Percentiles rank a stretch among this genome's conserved stretches.
These are phyloP conservation scores for Aspidapion aeneum DNA, from an alignment of 2,888 invertebrate genomes.

Conservation along the genomic window DNA sequence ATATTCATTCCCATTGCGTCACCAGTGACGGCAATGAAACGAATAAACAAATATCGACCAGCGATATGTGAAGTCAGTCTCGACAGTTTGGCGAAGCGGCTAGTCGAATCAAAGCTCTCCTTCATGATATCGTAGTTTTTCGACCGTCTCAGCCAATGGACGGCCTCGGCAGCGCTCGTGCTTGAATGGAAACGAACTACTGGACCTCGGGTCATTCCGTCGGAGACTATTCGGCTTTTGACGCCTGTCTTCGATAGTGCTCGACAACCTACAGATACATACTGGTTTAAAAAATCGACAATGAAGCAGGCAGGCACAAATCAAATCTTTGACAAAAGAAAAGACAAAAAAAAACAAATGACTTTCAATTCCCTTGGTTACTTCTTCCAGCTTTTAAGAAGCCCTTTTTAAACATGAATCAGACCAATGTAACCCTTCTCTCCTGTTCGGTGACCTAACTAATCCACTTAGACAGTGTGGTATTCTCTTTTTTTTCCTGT, in stretches of 20 bases:
- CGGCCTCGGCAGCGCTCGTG: conserved; percentile 67
- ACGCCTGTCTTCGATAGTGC: conserved; percentile 81
- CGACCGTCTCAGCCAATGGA: conserved; percentile 74
- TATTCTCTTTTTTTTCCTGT: no score
- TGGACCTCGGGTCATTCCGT: conserved; percentile 96
- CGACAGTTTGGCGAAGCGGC: conserved; percentile 81
- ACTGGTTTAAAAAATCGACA: conserved; percentile 7
- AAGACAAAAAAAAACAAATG: no score
- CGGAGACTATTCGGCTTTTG: conserved; percentile 75
- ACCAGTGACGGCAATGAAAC: conserved; percentile 62
- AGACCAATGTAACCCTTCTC: no score
- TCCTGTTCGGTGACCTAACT: no score
- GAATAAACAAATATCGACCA: conserved; percentile 79
- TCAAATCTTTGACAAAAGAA: no score
- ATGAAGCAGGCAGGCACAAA: neutral
- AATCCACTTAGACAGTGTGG: no score
- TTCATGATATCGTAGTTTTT: conserved; percentile 77
- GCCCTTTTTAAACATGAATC: no score
- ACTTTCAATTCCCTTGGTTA: no score
- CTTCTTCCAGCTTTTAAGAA: no score
- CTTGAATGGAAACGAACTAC: conserved; percentile 82
- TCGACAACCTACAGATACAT: conserved; percentile 78
- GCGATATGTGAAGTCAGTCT: conserved; percentile 78
- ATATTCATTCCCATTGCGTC: conserved; percentile 99
- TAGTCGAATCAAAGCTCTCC: conserved; percentile 83